Conservation (phyloP, 2,113 vertebrate genomes). For the Oceanites oceanicus region DNA sequence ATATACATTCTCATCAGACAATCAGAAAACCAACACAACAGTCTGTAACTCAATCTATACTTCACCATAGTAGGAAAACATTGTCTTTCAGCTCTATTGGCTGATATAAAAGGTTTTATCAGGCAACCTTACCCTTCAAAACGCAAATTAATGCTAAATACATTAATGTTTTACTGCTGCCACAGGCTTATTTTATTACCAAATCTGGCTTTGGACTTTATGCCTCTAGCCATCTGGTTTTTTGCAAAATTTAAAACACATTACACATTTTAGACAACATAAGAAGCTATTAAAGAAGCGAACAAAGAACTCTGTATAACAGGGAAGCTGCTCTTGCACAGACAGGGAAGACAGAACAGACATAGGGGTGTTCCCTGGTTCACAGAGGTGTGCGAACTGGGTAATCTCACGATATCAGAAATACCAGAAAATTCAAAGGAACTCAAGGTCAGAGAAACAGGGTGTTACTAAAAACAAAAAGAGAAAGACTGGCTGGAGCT, state of each 20-base stretch:
- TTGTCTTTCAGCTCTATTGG: background rate
- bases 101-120: background rate
- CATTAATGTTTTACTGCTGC: background rate
- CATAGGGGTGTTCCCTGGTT: background rate
- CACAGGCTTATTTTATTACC: background rate
- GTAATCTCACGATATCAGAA: background rate
- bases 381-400: background rate
- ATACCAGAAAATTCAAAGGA: background rate
- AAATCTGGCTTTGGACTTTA: background rate
- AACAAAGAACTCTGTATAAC: background rate
- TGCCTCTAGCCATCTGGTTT: background rate
- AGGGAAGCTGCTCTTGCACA: background rate
- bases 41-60: background rate
- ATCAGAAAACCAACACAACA: background rate
- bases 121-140: background rate
- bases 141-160: background rate
- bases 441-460: background rate
- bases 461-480: background rate
- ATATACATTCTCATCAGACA: background rate
- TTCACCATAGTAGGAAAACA: background rate
- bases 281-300: background rate
- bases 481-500: background rate
- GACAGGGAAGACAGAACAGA: background rate
- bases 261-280: background rate
- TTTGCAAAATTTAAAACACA: background rate